phyloP scores from a whole-genome alignment of 1,140 invertebrate species.

The Caerostris extrusa region DNA sequence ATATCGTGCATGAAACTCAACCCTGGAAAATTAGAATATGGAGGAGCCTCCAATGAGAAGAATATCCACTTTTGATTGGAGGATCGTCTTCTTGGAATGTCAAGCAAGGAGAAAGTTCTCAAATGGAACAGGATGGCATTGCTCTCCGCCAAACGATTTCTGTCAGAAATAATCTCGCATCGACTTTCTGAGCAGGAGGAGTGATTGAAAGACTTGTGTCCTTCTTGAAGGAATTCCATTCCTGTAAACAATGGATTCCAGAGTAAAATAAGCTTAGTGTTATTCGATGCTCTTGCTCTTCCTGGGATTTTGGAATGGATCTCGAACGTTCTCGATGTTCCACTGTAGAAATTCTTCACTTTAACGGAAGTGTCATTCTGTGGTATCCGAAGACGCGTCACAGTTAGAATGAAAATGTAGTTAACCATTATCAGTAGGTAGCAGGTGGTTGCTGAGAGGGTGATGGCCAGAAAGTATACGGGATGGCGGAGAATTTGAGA shows the following conservation, averaged over 20 bases:
- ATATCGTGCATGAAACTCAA: slow-evolving; percentile 75
- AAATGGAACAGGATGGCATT: slow-evolving; percentile 67
- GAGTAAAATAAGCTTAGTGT: slow-evolving; percentile 20
- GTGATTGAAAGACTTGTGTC: not conserved
- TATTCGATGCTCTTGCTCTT: not conserved
- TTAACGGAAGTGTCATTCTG: no score
- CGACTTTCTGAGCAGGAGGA: not conserved
- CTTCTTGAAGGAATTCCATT: slow-evolving; percentile 42
- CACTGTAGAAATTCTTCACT: not conserved
- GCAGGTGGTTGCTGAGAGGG: not conserved
- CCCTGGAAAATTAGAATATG: slow-evolving; percentile 52
- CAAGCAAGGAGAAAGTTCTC: slow-evolving; percentile 38
- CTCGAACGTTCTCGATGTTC: no score
- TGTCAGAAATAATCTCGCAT: slow-evolving; percentile 48
- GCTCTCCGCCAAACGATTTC: slow-evolving; percentile 34
- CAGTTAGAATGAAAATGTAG: not conserved
- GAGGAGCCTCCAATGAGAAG: slow-evolving; percentile 85
- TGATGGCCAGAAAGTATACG: not conserved
- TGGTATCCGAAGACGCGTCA: not conserved
- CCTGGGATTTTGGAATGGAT: not conserved
- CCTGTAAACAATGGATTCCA: slow-evolving; percentile 62
- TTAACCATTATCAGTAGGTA: slow-evolving; percentile 42
- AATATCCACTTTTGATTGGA: slow-evolving; percentile 85
- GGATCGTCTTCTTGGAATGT: slow-evolving; percentile 80
- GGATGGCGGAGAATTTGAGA: not conserved